These are phyloP conservation scores for Cardiocondyla obscurior DNA, from an alignment of 1,140 invertebrate species.

Conservation along the genomic window DNA sequence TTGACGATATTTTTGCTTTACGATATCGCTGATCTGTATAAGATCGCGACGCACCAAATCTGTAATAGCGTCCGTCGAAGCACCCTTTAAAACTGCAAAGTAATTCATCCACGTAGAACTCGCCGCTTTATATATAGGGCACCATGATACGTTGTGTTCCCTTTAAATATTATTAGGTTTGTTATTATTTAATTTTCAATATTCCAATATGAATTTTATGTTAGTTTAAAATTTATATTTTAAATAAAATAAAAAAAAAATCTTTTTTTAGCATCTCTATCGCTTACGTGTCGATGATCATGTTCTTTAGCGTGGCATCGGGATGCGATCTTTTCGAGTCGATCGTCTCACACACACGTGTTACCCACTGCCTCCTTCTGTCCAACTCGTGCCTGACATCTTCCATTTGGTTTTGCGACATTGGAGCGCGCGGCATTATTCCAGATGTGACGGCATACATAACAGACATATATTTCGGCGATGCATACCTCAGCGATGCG, in stretches of 20 bases:
- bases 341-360: constrained; percentile 49
- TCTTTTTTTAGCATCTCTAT: background rate
- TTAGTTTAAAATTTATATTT: no score
- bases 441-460: background rate
- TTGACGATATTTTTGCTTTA: constrained; percentile 74
- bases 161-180: no score
- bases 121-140: constrained; percentile 85
- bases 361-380: constrained; percentile 54
- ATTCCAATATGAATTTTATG: no score
- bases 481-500: constrained; percentile 17
- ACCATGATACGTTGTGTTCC: constrained; percentile 83
- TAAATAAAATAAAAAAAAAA: no score
- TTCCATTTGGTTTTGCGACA: constrained; percentile 45
- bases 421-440: background rate
- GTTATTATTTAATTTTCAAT: no score
- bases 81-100: constrained; percentile 84
- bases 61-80: constrained; percentile 68
- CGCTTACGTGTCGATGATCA: constrained; percentile 76
- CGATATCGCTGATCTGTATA: constrained; percentile 77
- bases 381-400: constrained; percentile 41
- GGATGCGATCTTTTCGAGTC: constrained; percentile 9
- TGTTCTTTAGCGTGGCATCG: constrained; percentile 65
- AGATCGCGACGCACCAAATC: constrained; percentile 57
- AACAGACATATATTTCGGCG: background rate
- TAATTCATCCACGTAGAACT: constrained; percentile 85